phyloP scores from a whole-genome alignment of 2,888 invertebrate species.

The Cremastobaeus sp. region DNA sequence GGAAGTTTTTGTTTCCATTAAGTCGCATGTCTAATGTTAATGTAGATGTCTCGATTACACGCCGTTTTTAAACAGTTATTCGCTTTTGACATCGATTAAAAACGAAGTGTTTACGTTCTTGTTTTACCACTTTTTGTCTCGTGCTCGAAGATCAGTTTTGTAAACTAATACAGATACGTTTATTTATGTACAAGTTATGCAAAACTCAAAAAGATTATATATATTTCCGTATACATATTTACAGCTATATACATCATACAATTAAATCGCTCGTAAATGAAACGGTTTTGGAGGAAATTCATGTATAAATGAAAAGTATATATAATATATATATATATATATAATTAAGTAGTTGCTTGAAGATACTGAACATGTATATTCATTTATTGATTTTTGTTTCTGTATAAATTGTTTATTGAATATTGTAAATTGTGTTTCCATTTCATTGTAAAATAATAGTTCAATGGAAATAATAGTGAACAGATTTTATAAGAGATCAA shows the following conservation, averaged over 20 bases:
- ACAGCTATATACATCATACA: constrained; percentile 1
- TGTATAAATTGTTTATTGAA: constrained; percentile 4
- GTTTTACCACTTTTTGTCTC: too few relatives aligned
- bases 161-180: neutral
- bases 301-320: constrained; percentile 20
- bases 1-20: neutral
- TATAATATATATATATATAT: constrained; percentile 6
- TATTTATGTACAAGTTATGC: too few relatives aligned
- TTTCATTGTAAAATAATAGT: constrained; percentile 15
- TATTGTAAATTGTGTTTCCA: constrained; percentile 1
- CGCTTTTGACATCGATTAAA: neutral
- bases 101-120: neutral
- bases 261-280: constrained; percentile 12
- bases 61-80: neutral
- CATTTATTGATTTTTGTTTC: neutral
- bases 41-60: neutral
- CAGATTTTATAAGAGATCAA: constrained; percentile 3
- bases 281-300: neutral
- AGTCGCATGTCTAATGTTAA: neutral
- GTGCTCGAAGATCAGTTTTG: neutral
- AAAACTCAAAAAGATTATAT: neutral
- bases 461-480: neutral
- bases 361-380: neutral
- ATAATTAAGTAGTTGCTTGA: constrained; percentile 16
- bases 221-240: constrained; percentile 23